Base-by-base conservation (phyloP, 2,113 vertebrate species). In the Telmatochromis brachygnathus region DNA sequence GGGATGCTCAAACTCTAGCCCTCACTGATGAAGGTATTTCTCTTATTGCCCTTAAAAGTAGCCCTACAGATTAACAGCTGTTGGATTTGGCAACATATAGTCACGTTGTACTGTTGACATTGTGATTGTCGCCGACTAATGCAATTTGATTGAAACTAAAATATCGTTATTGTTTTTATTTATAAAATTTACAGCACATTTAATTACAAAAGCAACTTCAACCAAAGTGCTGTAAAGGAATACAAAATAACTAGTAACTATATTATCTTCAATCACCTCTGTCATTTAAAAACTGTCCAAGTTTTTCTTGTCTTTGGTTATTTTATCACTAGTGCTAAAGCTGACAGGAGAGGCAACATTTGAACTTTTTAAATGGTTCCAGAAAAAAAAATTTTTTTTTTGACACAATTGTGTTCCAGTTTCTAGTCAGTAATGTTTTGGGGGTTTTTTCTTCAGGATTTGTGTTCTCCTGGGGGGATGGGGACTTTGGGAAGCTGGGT, bases 391-490 rank as follows among this genome's bases (percentile, higher is more conserved):
- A 28, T 26, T n/a, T n/a, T 15, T 11, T 7, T 55, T 14, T 56
- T 28, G 2, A 62, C 26, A 17, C 17, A 17, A 4, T 45, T 65
- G 39, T 10, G 14, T 70, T 81, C 55, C 3, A 4, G 4, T 65
- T 55, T 10, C 19, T 3, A 11, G 11, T 70, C 7, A 4, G 11
- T 26, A 30, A 77, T 30, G 42, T 11, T 28, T 37, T 21, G 42
- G 56, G 51, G 7, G 0, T 1, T n/a, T 37, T 39, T 30, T 21
- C 13, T 55, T 65, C 86, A 99, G 98, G 99, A 10, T 91, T 99
- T 96, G 99, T 99, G 84, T 99, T 99, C 95, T 99, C 99, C 58
- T 99, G 99, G 98, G 99, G 98, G 15, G 99, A 99, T 51, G 99
- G 99, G 10, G 99, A 99, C 84, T 99, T 99, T 91, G 99, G 98